Percentiles rank a stretch among this genome's conserved stretches.
Conservation (phyloP, 2,113 vertebrate genomes). For the Oryzias celebensis region DNA sequence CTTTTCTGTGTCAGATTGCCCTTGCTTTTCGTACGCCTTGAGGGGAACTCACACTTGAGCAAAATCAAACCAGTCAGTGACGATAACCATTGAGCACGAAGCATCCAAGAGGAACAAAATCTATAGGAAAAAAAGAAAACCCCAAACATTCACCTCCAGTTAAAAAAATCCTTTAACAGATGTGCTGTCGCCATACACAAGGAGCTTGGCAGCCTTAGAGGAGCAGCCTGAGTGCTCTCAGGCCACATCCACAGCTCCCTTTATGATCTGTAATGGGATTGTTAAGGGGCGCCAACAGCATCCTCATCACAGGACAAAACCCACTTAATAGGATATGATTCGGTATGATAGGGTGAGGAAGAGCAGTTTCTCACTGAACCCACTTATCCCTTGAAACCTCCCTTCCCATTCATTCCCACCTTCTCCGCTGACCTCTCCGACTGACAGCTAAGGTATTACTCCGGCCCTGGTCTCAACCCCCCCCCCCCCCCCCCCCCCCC, state of each 20-base stretch:
- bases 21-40: conserved; percentile 33
- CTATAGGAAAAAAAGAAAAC: conserved; percentile 13
- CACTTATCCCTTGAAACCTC: conserved; percentile 49
- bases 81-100: conserved; percentile 14
- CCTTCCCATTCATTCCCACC: conserved; percentile 8
- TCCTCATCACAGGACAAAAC: conserved; percentile 67
- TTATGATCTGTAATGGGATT: conserved; percentile 72
- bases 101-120: conserved; percentile 17
- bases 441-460: conserved; percentile 11
- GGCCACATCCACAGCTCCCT: conserved; percentile 63
- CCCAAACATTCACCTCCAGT: conserved; percentile 51
- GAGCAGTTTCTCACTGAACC: conserved; percentile 53
- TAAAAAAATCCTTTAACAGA: conserved; percentile 51
- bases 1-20: conserved; percentile 24
- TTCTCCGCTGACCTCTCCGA: conserved; percentile 19
- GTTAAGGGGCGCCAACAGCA: conserved; percentile 61
- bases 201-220: conserved; percentile 33
- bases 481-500: too few relatives aligned
- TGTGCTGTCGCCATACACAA: conserved; percentile 27
- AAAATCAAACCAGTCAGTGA: conserved; percentile 25
- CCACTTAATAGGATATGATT: conserved; percentile 67
- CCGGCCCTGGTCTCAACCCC: conserved; percentile 6
- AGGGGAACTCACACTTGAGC: conserved; percentile 31
- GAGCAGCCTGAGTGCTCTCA: conserved; percentile 56
- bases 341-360: conserved; percentile 58